Base-by-base conservation (phyloP, 2,797 vertebrate genomes). In the Phoxinus dragarum region DNA sequence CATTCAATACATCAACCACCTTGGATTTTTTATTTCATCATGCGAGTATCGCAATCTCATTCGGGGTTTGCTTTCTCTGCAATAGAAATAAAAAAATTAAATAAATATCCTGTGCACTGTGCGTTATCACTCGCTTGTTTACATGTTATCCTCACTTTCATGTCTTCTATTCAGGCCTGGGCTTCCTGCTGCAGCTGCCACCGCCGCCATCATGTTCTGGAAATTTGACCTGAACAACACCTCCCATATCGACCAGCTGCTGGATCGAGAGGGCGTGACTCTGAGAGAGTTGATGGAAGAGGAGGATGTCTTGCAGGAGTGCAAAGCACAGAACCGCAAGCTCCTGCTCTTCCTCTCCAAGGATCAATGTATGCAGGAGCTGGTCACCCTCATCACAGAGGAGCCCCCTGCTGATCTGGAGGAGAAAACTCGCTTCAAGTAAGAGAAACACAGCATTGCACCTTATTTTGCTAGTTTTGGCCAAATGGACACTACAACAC, bases 381-480 rank as follows among this genome's bases (percentile, higher is more conserved):
- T 99, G 91, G 97, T 99, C 92, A 92, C 83, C 88, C 96, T 99
- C 89, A 97, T 99, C 94, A 99, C 97, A 5, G 97, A 95, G 78
- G 97, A 99, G 89, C 98, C 98, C 0, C 95, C 98, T 0, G 81
- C 94, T 87, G 97, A 98, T 88, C 94, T 99, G 93, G 98, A 99
- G 38, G 98, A 99, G 95, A 97, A 96, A 94, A 97, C 97, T 89
- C 97, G 98, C 90, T 99, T 99, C 94, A 99, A 98, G 98, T 99
- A 95, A 93, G 97, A 93, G 7, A 54, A 21, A 59, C 17, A n/a
- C n/a, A 19, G 42, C 44, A 49, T 61, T 36, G 1, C 12, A 36
- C 21, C 2, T 23, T 71, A 34, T 40, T 54, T 38, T 34, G 12
- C 4, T 5, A 73, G n/a, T 61, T 47, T 71, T 56, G 21, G 64